A percentile compares a stretch with the other conserved stretches of the same genome.
These are phyloP conservation scores for Tenebrio molitor DNA, from an alignment of 1,140 invertebrate species.

Conservation along the genomic window DNA sequence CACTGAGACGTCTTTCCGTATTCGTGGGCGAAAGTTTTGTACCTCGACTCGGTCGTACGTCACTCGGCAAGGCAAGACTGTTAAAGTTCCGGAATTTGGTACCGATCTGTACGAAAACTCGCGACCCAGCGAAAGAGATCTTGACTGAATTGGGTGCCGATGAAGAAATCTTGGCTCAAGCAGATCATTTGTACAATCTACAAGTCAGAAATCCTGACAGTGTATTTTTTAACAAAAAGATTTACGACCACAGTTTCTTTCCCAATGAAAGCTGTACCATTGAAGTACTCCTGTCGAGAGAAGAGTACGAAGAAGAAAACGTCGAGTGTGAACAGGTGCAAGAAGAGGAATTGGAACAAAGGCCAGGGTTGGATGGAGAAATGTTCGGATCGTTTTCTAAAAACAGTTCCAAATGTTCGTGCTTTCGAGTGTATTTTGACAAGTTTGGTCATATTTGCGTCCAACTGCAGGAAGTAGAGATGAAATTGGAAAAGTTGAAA, in stretches of 20 bases:
- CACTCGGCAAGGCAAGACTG: constrained; percentile 51
- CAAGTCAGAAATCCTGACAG: constrained; percentile 55
- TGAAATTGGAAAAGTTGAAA: constrained; percentile 11
- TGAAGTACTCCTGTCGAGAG: constrained; percentile 44
- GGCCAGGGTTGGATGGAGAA: too few relatives aligned
- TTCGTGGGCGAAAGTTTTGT: constrained; percentile 46
- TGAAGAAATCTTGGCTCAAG: constrained; percentile 42
- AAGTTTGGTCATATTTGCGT: background rate
- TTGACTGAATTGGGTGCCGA: constrained; percentile 42
- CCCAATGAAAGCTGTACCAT: constrained; percentile 53
- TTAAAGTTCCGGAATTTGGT: constrained; percentile 56
- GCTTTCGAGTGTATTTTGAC: background rate
- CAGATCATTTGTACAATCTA: constrained; percentile 54
- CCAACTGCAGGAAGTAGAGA: constrained; percentile 4
- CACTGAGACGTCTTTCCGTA: constrained; percentile 64
- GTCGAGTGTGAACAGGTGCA: background rate
- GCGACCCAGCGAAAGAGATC: constrained; percentile 47
- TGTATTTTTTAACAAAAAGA: constrained; percentile 58
- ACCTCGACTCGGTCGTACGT: constrained; percentile 50
- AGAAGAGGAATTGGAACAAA: background rate
- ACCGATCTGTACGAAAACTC: constrained; percentile 41
- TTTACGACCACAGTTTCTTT: constrained; percentile 54
- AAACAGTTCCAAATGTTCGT: constrained; percentile 2
- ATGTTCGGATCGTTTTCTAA: background rate
- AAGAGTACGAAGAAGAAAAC: constrained; percentile 23